Base-by-base conservation (phyloP, 2,888 invertebrate species). In the Girardia tigrina region DNA sequence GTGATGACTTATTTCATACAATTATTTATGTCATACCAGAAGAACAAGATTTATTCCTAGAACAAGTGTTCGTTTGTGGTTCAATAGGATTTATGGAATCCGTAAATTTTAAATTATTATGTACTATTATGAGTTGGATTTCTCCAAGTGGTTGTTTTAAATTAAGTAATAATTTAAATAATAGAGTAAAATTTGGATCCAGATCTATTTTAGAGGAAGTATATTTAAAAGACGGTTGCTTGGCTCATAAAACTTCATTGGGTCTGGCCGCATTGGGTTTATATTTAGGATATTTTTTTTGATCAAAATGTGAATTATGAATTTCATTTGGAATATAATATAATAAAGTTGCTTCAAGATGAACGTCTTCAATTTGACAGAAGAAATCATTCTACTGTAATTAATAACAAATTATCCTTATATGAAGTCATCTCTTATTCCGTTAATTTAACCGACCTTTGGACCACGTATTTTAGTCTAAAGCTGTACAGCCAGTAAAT, bases 1-100 rank as follows among this genome's bases (percentile, higher is more conserved):
- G n/a, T n/a, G n/a, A n/a, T n/a, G n/a, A n/a, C n/a, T n/a, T n/a
- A n/a, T n/a, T n/a, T n/a, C n/a, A n/a, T n/a, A n/a, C n/a, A n/a
- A n/a, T n/a, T n/a, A n/a, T n/a, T n/a, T n/a, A n/a, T n/a, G n/a
- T n/a, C n/a, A n/a, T n/a, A n/a, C n/a, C n/a, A n/a, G n/a, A n/a
- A n/a, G n/a, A n/a, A n/a, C n/a, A n/a, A n/a, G n/a, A n/a, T n/a
- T n/a, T n/a, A n/a, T n/a, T n/a, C n/a, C n/a, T n/a, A n/a, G n/a
- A n/a, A n/a, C n/a, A n/a, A n/a, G 56, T 56, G n/a, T 56, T 56
- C 23, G 56, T 56, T n/a, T 56, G 56, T 56, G 56, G 56, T 56
- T 56, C 56, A 16, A 56, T 56, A 20, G 56, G 56, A 4, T 56
- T 56, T 56, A 56, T 56, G 56, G 56, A 56, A 16, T 56, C 23